Percentiles rank a stretch among this genome's conserved stretches.
phyloP scores from a whole-genome alignment of 2,888 invertebrate species.

The Octodonta nipae region DNA sequence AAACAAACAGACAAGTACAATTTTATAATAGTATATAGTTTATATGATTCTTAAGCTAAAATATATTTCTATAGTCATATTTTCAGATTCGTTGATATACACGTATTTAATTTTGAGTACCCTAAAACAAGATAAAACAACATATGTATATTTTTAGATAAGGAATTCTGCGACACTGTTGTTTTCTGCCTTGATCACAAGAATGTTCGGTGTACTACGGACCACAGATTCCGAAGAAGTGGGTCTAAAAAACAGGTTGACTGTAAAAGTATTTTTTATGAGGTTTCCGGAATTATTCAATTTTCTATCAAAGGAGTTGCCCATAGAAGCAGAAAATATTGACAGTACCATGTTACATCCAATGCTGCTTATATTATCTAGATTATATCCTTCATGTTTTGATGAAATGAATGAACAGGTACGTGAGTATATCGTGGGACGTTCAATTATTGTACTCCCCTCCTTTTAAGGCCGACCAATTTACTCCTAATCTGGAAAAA shows the following conservation, averaged over 20 bases:
- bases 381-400: constrained; percentile 61
- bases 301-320: constrained; percentile 35
- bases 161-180: constrained; percentile 77
- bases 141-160: constrained; percentile 44
- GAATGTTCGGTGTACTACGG: constrained; percentile 76
- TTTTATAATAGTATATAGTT: no score
- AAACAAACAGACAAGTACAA: no score
- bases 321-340: constrained; percentile 30
- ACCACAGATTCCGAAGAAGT: constrained; percentile 45
- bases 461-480: constrained; percentile 54
- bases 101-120: no score
- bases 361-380: constrained; percentile 58
- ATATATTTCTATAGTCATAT: no score
- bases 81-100: no score
- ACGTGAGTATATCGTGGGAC: no score
- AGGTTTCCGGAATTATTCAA: constrained; percentile 49
- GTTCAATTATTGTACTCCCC: no score
- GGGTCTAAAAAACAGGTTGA: constrained; percentile 53
- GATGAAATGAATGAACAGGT: constrained; percentile 56
- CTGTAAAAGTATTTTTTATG: constrained; percentile 68
- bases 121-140: no score
- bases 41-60: no score
- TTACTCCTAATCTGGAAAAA: constrained; percentile 48
- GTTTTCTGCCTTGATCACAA: constrained; percentile 66
- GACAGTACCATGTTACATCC: constrained; percentile 57